These are phyloP conservation scores for Protophormia terraenovae DNA, from an alignment of 2,888 invertebrate genomes.

Conservation along the genomic window DNA sequence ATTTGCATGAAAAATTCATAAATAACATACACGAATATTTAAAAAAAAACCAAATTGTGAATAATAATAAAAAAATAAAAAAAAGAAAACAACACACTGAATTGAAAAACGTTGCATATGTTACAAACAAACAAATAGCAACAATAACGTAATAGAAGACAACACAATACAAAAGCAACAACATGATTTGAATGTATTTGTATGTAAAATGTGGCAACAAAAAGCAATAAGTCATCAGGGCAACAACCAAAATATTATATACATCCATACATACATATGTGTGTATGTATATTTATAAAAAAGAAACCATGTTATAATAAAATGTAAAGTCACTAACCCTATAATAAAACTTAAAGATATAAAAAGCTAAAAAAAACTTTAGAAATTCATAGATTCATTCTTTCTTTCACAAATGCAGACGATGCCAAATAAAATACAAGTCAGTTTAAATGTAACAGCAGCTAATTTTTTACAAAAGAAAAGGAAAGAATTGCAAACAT, in stretches of 20 bases:
- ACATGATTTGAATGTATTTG: neutral
- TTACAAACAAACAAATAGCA: conserved; percentile 38
- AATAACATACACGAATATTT: conserved; percentile 64
- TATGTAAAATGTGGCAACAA: conserved; percentile 49
- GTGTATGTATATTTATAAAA: neutral
- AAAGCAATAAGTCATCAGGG: conserved; percentile 64
- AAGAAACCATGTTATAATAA: neutral
- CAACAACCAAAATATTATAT: neutral
- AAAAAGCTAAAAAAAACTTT: neutral
- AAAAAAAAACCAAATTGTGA: conserved; percentile 17
- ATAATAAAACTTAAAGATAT: conserved; percentile 36
- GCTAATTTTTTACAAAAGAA: neutral
- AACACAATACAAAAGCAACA: conserved; percentile 39
- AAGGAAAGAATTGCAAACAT: neutral
- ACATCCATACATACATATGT: no score
- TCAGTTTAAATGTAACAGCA: neutral
- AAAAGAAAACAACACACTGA: conserved; percentile 5
- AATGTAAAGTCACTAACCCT: conserved; percentile 60
- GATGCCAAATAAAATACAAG: conserved; percentile 27
- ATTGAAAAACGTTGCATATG: conserved; percentile 64
- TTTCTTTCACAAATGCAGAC: neutral
- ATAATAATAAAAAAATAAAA: conserved; percentile 2
- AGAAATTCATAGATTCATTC: conserved; percentile 35
- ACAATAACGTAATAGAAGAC: neutral
- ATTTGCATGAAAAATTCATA: conserved; percentile 68